Percentiles rank a stretch among this genome's conserved stretches.
These are phyloP conservation scores for Leucophora obtusa DNA, from an alignment of 2,888 invertebrate species.

Conservation along the genomic window DNA sequence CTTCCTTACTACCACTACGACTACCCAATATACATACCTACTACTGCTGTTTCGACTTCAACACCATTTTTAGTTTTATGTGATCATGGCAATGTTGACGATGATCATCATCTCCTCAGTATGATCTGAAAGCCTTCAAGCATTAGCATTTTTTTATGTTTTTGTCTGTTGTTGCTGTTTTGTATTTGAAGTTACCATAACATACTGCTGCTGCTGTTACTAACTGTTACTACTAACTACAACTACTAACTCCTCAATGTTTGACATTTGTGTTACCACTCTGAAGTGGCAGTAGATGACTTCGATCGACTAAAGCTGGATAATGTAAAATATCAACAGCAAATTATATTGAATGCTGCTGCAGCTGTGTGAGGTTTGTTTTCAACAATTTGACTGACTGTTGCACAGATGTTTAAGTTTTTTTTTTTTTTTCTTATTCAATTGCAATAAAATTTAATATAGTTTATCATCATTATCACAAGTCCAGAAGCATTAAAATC, in stretches of 20 bases:
- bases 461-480: conserved; percentile 52
- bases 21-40: not conserved
- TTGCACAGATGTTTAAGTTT: conserved; percentile 53
- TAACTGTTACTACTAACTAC: not conserved
- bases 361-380: conserved; percentile 57
- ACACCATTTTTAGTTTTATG: conserved; percentile 50
- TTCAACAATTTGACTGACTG: conserved; percentile 42
- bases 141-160: conserved; percentile 41
- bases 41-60: conserved; percentile 54
- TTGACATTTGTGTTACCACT: conserved; percentile 54
- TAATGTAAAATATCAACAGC: conserved; percentile 22
- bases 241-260: conserved; percentile 27
- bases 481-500: conserved; percentile 36
- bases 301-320: conserved; percentile 11
- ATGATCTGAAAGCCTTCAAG: conserved; percentile 58
- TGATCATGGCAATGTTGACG: conserved; percentile 23
- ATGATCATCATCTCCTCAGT: conserved; percentile 57
- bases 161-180: not conserved
- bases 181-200: conserved; percentile 10
- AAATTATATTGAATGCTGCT: conserved; percentile 24
- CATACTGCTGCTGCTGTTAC: not conserved
- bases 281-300: conserved; percentile 27
- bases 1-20: not conserved
- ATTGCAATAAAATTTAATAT: conserved; percentile 59
- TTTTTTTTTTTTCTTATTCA: conserved; percentile 17